A percentile compares a stretch with the other conserved stretches of the same genome.
Evolutionary conservation across 2,888 invertebrate genomes (phyloP).

Genomic region (Lacanobia wlatinum): DNA sequence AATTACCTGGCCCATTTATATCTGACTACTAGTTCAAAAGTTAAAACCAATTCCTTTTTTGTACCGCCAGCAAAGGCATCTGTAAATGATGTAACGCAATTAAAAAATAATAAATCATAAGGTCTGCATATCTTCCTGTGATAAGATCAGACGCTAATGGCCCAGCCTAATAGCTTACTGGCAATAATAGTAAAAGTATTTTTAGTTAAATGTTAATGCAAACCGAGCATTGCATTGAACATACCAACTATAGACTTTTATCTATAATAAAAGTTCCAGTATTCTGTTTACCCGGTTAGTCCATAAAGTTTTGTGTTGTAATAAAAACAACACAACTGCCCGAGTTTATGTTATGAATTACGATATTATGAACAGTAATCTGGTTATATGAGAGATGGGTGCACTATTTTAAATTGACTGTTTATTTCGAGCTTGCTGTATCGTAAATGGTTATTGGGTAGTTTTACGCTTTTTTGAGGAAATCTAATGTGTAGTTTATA

Average conservation of each 20-base stretch:
- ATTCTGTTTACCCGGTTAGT: slow-evolving; percentile 31
- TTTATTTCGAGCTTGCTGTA: slow-evolving; percentile 10
- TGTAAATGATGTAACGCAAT: slow-evolving; percentile 67
- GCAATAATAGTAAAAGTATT: slow-evolving; percentile 76
- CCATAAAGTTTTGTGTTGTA: slow-evolving; percentile 50
- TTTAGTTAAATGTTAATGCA: slow-evolving; percentile 57
- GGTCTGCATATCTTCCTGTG: slow-evolving; percentile 62
- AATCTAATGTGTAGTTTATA: background rate
- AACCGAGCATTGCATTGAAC: slow-evolving; percentile 35
- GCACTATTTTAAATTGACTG: slow-evolving; percentile 35
- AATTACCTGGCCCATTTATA: slow-evolving; percentile 17
- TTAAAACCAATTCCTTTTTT: slow-evolving; percentile 34
- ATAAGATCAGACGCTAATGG: slow-evolving; percentile 80
- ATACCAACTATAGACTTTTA: slow-evolving; percentile 27
- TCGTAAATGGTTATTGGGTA: background rate
- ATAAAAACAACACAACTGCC: slow-evolving; percentile 41
- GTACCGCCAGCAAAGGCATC: slow-evolving; percentile 45
- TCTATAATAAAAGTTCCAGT: slow-evolving; percentile 33
- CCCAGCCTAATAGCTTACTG: slow-evolving; percentile 74
- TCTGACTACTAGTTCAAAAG: slow-evolving; percentile 32
- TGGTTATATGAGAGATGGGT: slow-evolving; percentile 22
- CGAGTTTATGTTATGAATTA: slow-evolving; percentile 37
- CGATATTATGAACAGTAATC: slow-evolving; percentile 28
- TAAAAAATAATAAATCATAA: slow-evolving; percentile 74
- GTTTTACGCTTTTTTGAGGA: background rate